phyloP scores from a whole-genome alignment of 2,888 invertebrate genomes.

The Oscheius sp. region DNA sequence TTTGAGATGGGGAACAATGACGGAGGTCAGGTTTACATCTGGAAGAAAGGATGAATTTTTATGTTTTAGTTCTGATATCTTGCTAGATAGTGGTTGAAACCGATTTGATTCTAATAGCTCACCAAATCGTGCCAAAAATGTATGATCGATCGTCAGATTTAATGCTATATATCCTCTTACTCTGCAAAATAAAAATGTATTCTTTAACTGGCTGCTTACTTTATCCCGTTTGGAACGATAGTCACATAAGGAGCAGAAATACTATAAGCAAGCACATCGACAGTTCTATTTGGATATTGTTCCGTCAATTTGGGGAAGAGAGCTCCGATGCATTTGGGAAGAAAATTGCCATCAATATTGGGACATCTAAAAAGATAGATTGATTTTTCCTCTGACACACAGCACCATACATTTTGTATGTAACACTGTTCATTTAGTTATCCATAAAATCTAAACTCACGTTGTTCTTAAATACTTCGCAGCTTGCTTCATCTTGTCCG shows the following conservation, averaged over 20 bases:
- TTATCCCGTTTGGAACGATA: background rate
- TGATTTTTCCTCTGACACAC: too few species aligned
- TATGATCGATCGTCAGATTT: background rate
- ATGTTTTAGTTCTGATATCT: too few species aligned
- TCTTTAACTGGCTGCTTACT: background rate
- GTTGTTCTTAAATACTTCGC: background rate
- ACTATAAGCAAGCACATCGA: background rate
- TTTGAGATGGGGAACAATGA: background rate
- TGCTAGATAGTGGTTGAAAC: too few species aligned
- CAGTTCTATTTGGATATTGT: background rate
- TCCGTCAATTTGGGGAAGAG: background rate
- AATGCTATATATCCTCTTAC: background rate
- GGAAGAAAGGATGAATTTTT: too few species aligned
- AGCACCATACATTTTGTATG: background rate
- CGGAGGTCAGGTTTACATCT: background rate
- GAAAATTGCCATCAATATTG: background rate
- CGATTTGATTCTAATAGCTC: too few species aligned
- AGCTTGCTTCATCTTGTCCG: background rate
- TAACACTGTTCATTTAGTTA: too few species aligned
- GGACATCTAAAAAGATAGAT: background rate
- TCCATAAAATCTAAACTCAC: background rate
- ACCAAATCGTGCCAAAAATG: constrained; percentile 4
- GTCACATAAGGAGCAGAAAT: background rate
- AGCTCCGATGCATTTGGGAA: constrained; percentile 4
- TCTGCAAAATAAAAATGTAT: background rate